A percentile compares a stretch with the other conserved stretches of the same genome.
phyloP scores from a whole-genome alignment of 2,888 invertebrate species.

The Erebia palarica region DNA sequence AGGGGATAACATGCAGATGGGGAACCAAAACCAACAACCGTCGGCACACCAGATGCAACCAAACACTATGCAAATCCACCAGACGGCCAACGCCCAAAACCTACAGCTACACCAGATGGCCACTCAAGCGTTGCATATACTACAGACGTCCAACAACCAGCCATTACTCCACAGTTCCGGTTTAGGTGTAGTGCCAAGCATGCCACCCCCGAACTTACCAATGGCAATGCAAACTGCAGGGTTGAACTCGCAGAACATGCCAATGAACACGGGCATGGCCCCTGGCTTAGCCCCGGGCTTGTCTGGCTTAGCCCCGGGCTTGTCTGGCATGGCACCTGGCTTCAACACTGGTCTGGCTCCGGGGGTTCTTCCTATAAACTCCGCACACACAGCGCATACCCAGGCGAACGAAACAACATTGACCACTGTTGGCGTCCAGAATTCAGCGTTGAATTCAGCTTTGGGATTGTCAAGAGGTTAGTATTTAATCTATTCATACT shows the following conservation, averaged over 20 bases:
- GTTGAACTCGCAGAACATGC: background rate
- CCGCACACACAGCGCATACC: background rate
- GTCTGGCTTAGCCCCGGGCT: background rate
- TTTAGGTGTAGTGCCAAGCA: background rate
- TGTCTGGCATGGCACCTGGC: background rate
- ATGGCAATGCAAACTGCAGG: background rate
- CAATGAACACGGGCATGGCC: background rate
- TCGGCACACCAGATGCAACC: no score
- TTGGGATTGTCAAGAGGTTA: constrained; percentile 49
- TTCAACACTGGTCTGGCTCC: no score
- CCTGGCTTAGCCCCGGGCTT: background rate
- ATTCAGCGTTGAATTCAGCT: constrained; percentile 60
- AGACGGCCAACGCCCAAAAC: no score
- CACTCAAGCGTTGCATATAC: no score
- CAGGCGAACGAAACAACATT: background rate
- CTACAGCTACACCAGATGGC: no score
- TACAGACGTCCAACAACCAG: no score
- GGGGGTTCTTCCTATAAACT: no score
- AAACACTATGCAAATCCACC: no score
- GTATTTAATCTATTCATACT: background rate
- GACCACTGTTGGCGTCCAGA: constrained; percentile 55
- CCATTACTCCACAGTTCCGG: no score
- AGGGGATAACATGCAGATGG: no score
- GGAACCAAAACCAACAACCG: no score
- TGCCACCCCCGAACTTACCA: background rate